Base-by-base conservation (phyloP, 2,113 vertebrate species). In the Leptobrachium leishanense region DNA sequence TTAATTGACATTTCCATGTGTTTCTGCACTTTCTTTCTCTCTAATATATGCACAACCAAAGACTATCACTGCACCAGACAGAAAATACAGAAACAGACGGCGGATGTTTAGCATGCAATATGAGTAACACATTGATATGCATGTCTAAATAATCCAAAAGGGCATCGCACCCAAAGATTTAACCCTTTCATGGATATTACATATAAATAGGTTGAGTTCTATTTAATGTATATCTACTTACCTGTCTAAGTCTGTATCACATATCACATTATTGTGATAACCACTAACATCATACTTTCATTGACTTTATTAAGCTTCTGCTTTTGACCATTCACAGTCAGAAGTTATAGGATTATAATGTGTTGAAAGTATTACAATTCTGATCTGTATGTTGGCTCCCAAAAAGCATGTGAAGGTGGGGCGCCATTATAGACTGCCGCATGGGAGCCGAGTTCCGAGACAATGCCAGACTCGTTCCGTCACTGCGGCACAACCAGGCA, bases 1-100 rank as follows among this genome's bases (percentile, higher is more conserved):
- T 64, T 31, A 20, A 64, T 64, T 64, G n/a, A 64, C 62, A 64
- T 31, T 64, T 64, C 31, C n/a, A 64, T 64, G n/a, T 64, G 62
- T 64, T 64, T 64, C 31, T 39, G 6, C 31, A 2, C 9, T 39
- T 64, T 64, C 13, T 7, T 64, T 2, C 62, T 31, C 6, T 13
- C 20, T 64, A 64, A 64, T 64, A 13, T 64, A 64, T 64, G 62
- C 62, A 64, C 62, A 39, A 8, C 10, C n/a, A 2, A 31, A 6
- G 55, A 59, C 62, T 64, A 5, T 64, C n/a, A 64, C n/a, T 20
- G 15, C n/a, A 31, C 62, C n/a, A 64, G 6, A 39, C 10, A 31
- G 62, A 39, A 64, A 31, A 59, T 59, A 12, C 31, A 41, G 64
- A 41, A 41, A 6, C 64, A 66, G 64, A 66, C 64, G 12, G 40